phyloP scores from a whole-genome alignment of 2,888 invertebrate species.

The Troides oblongomaculatus region DNA sequence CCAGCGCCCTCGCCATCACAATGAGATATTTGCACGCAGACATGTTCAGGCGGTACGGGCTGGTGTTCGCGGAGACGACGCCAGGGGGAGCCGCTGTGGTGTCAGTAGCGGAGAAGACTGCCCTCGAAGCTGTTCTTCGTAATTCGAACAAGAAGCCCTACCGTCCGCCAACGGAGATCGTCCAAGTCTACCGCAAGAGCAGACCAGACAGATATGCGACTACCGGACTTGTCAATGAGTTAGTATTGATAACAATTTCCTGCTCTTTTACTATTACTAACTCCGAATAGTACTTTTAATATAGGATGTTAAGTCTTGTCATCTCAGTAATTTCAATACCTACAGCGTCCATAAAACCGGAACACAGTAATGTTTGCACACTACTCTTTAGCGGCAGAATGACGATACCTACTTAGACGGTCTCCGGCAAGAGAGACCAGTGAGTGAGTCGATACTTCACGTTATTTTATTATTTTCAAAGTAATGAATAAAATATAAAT shows the following conservation, averaged over 20 bases:
- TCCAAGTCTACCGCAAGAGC: slow-evolving; percentile 85
- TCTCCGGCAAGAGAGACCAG: too few species aligned
- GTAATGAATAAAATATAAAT: too few species aligned
- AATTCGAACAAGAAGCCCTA: slow-evolving; percentile 87
- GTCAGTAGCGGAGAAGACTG: slow-evolving; percentile 84
- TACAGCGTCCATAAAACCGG: too few species aligned
- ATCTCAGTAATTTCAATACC: too few species aligned
- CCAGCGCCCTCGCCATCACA: slow-evolving; percentile 51
- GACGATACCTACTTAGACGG: too few species aligned
- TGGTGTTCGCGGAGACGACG: slow-evolving; percentile 88
- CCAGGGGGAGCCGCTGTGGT: slow-evolving; percentile 86
- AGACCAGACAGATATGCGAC: slow-evolving; percentile 90
- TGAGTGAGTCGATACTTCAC: too few species aligned
- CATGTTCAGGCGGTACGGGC: slow-evolving; percentile 86
- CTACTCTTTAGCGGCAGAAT: too few species aligned
- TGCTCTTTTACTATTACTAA: background rate
- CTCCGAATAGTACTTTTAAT: too few species aligned
- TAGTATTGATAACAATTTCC: slow-evolving; percentile 58
- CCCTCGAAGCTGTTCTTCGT: slow-evolving; percentile 88
- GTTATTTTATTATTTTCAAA: too few species aligned
- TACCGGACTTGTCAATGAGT: slow-evolving; percentile 91
- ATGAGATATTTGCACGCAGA: slow-evolving; percentile 78
- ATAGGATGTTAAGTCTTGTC: too few species aligned
- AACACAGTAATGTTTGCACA: too few species aligned
- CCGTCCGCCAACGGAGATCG: slow-evolving; percentile 90